Conservation (phyloP, 2,888 invertebrate species). For the Andrena chrysosceles region DNA sequence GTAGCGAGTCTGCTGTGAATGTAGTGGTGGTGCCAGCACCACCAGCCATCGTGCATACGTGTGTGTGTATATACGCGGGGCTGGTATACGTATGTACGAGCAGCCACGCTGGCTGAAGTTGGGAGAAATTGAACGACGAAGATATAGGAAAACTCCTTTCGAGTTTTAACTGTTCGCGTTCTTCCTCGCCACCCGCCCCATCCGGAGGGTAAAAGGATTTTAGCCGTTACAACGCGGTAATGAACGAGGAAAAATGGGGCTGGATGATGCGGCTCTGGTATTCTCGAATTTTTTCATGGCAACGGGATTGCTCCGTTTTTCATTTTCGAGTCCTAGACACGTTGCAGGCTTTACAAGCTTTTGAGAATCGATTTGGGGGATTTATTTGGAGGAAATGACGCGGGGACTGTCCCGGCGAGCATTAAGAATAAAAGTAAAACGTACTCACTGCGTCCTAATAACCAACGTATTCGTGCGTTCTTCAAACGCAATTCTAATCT, state of each 20-base stretch:
- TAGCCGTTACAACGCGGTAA: constrained; percentile 24
- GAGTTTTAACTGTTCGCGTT: constrained; percentile 14
- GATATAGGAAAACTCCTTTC: constrained; percentile 17
- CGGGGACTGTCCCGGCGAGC: neutral
- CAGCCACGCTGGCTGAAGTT: neutral
- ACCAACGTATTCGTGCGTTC: too few relatives aligned
- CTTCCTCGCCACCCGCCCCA: neutral
- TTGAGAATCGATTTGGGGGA: neutral
- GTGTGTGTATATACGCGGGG: neutral
- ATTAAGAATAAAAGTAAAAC: neutral
- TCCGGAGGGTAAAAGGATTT: constrained; percentile 5
- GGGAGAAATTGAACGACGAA: constrained; percentile 32
- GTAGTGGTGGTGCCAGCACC: constrained; percentile 25
- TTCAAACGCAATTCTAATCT: too few relatives aligned
- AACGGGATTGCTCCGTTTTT: constrained; percentile 32
- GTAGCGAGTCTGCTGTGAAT: constrained; percentile 46
- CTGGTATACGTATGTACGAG: neutral
- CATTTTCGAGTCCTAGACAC: constrained; percentile 8
- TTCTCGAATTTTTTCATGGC: constrained; percentile 45
- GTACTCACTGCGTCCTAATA: too few relatives aligned
- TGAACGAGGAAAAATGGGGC: neutral
- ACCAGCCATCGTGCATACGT: constrained; percentile 11
- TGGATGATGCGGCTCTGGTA: neutral
- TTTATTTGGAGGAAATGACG: neutral
- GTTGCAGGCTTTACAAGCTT: neutral